Evolutionary conservation across 2,888 invertebrate species (phyloP).

Genomic region (Heliothis peltigera): DNA sequence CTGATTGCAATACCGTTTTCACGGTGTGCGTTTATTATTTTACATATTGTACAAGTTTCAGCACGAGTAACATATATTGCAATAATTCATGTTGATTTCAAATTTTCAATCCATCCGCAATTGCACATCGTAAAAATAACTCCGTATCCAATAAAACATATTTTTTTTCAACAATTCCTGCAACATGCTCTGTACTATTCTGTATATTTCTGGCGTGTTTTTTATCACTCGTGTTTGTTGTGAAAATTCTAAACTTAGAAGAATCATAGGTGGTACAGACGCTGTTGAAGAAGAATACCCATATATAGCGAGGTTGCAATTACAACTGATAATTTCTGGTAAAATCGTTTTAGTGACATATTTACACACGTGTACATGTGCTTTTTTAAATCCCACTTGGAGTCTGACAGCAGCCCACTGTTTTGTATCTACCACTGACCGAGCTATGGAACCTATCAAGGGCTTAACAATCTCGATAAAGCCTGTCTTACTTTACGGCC

Average conservation of each 20-base stretch:
- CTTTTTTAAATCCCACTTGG: slow-evolving; percentile 26
- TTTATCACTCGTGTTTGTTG: not conserved
- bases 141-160: slow-evolving; percentile 6
- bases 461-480: not conserved
- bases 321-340: not conserved
- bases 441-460: fast-evolving
- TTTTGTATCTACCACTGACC: fast-evolving
- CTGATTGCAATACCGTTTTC: no score
- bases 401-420: slow-evolving; percentile 35
- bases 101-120: slow-evolving; percentile 15
- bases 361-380: slow-evolving; percentile 10
- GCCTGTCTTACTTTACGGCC: slow-evolving; percentile 3
- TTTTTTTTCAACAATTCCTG: not conserved
- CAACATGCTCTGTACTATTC: slow-evolving; percentile 21
- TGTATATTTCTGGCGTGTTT: slow-evolving; percentile 6
- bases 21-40: no score
- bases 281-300: slow-evolving; percentile 21
- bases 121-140: slow-evolving; percentile 5
- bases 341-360: fast-evolving
- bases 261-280: slow-evolving; percentile 29
- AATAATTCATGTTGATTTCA: slow-evolving; percentile 14
- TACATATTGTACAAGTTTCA: not conserved
- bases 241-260: not conserved
- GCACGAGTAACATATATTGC: not conserved
- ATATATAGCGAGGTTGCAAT: slow-evolving; percentile 31